phyloP scores from a whole-genome alignment of 2,113 vertebrate species.

The Elaphurus davidianus region DNA sequence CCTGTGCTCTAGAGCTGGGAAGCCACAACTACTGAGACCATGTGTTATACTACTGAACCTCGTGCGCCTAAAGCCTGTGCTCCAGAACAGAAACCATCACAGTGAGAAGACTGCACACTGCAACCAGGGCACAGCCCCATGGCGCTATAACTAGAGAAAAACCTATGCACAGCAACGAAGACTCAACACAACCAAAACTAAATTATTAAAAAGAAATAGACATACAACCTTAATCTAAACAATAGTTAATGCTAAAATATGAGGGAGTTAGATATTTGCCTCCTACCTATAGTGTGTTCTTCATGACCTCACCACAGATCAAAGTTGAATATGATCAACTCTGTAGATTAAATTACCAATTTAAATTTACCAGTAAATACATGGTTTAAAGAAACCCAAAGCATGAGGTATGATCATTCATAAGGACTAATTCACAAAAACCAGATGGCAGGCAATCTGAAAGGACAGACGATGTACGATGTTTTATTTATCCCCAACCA shows the following conservation, averaged over 20 bases:
- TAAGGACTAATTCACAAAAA: background rate
- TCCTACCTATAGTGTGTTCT: background rate
- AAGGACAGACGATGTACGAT: background rate
- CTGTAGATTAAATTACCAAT: background rate
- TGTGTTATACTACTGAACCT: background rate
- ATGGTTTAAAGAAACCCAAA: background rate
- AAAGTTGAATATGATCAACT: background rate
- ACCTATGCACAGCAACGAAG: background rate
- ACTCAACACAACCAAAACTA: background rate
- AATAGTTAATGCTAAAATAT: background rate
- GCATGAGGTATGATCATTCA: background rate
- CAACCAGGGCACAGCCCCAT: accelerated
- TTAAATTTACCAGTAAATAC: background rate
- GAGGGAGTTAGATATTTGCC: background rate
- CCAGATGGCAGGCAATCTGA: background rate
- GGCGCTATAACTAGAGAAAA: background rate
- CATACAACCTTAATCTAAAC: background rate
- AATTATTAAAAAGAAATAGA: background rate
- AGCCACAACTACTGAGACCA: background rate
- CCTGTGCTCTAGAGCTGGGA: background rate
- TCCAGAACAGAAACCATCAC: background rate
- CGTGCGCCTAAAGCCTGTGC: background rate
- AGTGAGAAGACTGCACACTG: background rate
- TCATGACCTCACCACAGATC: background rate
- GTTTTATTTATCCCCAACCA: background rate